Evolutionary conservation across 2,113 vertebrate species (phyloP), one percentile per base, ranked within the genome.

Genomic region (Pelmatolapia mariae): DNA sequence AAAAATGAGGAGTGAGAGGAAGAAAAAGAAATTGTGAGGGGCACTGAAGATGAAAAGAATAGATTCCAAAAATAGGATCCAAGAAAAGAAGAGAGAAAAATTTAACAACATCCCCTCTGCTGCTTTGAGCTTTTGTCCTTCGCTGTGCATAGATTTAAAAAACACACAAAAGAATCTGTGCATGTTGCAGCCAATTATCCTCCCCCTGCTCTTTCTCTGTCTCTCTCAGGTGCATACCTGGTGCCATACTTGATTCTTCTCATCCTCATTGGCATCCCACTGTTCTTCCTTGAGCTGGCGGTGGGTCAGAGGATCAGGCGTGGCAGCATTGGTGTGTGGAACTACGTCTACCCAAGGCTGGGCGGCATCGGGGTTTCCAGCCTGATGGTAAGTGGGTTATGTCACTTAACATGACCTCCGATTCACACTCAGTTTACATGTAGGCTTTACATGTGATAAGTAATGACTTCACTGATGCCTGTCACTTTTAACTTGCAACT

Each of bases 281-380:
- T 99, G 61, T 99, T 99, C 95, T 99, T 99, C 96, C 96, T 99
- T 97, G 98, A 99, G 96, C 92, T 99, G 97, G 98, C 98, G 0
- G 98, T 98, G 94, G 98, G 98, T 76, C 98, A 99, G 96, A 96
- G 98, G 88, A 99, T 99, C 94, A 96, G 98, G 16, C 96, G 98
- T 1, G 98, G 98, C 89, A 99, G 98, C 96, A 99, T 99, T 0
- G 98, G 98, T 0, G 98, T 99, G 87, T 99, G 98, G 98, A 99
- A 99, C 92, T 99, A 99, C 2, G 96, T 99, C 87, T 99, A 97
- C 19, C 98, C 98, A 13, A 96, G 96, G 80, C 95, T 99, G 63
- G 98, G 98, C 1, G 98, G 98, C 94, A 98, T 99, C 1, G 98
- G 98, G 82, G 98, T 98, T 0, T 98, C 98, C 96, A 99, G 98